These are phyloP conservation scores for Drosophila neutralis DNA, from an alignment of 2,888 invertebrate genomes.

Conservation along the genomic window DNA sequence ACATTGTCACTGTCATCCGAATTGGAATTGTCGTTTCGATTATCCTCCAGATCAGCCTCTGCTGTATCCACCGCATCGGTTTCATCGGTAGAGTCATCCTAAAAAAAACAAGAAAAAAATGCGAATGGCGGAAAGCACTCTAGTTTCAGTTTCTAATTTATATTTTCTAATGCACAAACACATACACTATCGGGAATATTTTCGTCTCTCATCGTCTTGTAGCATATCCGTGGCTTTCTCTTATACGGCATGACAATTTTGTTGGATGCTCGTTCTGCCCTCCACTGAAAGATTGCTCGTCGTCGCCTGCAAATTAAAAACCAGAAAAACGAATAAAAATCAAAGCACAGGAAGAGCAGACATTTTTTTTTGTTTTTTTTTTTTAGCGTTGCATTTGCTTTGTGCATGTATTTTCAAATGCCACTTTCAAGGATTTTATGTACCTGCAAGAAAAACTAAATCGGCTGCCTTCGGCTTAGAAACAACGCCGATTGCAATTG, in stretches of 20 bases:
- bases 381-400: neutral
- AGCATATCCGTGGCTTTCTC: conserved; percentile 4
- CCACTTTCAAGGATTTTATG: conserved; percentile 21
- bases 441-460: conserved; percentile 1
- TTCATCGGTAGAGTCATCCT: neutral
- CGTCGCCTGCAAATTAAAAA: conserved; percentile 14
- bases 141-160: neutral
- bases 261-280: conserved; percentile 22
- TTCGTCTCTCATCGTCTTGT: conserved; percentile 11
- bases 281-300: neutral
- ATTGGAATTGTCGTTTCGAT: neutral
- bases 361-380: neutral
- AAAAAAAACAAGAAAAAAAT: neutral
- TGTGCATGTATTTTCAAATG: neutral
- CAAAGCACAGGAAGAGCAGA: neutral
- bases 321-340: neutral
- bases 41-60: neutral
- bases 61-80: neutral
- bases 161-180: neutral
- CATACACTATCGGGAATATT: conserved; percentile 12
- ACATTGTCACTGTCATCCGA: neutral
- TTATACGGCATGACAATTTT: conserved; percentile 5
- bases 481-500: conserved; percentile 45
- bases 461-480: conserved; percentile 30
- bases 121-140: neutral